Base-by-base conservation (phyloP, 2,888 invertebrate species). In the Drosophila algonquin region DNA sequence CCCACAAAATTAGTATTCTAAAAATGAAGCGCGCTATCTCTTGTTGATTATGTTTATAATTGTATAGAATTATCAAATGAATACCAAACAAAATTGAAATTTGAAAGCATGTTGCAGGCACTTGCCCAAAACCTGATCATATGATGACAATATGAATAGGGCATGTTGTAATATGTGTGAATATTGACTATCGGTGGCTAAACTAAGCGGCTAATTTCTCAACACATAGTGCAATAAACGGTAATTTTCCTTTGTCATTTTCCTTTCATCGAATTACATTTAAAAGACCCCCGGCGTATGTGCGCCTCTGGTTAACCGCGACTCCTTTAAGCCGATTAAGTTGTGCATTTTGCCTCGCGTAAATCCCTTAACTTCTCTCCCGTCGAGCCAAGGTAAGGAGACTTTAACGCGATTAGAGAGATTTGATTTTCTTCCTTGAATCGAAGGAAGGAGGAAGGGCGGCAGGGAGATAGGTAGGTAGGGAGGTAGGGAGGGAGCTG, bases 351-450 rank as follows among this genome's bases (percentile, higher is more conserved):
- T 65, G 69, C 55, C 40, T 16, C 40, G 32, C 21, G 21, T 47
- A 68, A 69, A 44, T 55, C 32, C 21, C 21, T 16, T 24, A 3
- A 30, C n/a, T 30, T 30, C 16, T 18, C n/a, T 47, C 30, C 10
- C 18, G 16, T 7, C 16, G 35, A 40, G 54, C 14, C 6, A 14
- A n/a, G 68, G 16, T 24, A 14, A 24, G 63, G 30, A 30, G 14
- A 16, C 64, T 10, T 57, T 56, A 69, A 65, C 65, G 48, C 65
- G 65, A 56, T 65, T 65, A 65, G 40, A 47, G 57, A 21, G 57
- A 50, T 56, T 56, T 65, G 12, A 56, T 69, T 48, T 44, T 40
- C 5, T 1, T 35, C 12, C 35, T 35, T 35, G 35, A 35, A 56
- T 50, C 9, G 16, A 21, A 50, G 44, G 27, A 12, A 30, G 48